phyloP scores from a whole-genome alignment of 2,888 invertebrate genomes.

The Melipona bicolor region DNA sequence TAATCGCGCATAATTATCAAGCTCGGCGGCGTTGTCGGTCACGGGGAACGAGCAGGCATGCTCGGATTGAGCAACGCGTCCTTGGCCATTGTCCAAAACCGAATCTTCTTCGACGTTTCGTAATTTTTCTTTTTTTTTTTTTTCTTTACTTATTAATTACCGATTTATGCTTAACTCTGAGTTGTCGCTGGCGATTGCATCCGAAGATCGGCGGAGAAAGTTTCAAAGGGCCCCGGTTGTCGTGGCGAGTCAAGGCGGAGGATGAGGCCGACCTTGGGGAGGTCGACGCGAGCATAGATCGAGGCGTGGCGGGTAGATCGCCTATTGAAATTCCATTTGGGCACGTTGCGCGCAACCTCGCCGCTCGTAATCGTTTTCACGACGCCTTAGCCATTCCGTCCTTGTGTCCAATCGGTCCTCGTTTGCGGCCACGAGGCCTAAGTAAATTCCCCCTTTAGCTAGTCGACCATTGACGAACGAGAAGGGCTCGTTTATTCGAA shows the following conservation, averaged over 20 bases:
- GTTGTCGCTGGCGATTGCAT: neutral
- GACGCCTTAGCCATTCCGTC: conserved; percentile 67
- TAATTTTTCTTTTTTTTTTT: neutral
- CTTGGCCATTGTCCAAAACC: conserved; percentile 78
- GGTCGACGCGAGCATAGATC: conserved; percentile 6
- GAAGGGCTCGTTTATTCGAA: neutral
- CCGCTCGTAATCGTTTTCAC: conserved; percentile 63
- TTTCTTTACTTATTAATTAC: neutral
- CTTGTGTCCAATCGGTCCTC: conserved; percentile 66
- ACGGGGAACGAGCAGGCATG: conserved; percentile 30
- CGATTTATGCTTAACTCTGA: neutral
- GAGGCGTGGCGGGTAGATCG: conserved; percentile 2
- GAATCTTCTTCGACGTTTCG: conserved; percentile 64
- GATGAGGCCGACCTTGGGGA: conserved; percentile 23
- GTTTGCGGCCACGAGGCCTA: conserved; percentile 47
- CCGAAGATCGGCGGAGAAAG: neutral
- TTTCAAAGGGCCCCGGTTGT: neutral
- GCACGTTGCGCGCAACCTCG: conserved; percentile 52
- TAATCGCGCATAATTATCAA: conserved; percentile 71
- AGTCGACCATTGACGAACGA: conserved; percentile 22
- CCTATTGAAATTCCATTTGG: conserved; percentile 67
- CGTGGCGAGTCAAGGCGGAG: neutral
- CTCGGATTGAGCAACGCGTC: conserved; percentile 74
- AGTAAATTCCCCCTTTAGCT: conserved; percentile 22
- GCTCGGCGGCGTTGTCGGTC: conserved; percentile 52